Base-by-base conservation (phyloP, 2,113 vertebrate species). In the Prionailurus bengalensis region DNA sequence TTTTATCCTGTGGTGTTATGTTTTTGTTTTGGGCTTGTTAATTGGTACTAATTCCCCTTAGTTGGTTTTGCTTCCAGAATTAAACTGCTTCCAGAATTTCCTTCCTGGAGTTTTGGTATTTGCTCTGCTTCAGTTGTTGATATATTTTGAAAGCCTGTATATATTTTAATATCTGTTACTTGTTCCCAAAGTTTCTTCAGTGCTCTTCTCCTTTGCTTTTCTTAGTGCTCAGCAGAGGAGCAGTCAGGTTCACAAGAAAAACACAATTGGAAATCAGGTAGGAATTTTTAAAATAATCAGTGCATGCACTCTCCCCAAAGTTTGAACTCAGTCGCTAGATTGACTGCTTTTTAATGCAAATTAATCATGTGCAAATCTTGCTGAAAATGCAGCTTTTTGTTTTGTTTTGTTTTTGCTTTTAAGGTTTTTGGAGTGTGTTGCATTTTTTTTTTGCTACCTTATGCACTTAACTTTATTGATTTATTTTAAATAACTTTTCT, bases 211-310 rank as follows among this genome's bases (percentile, higher is more conserved):
- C 91, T 99, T 98, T 99, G 97, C 97, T 98, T 98, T 98, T 95
- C 98, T 94, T 97, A 99, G 99, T 97, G 99, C 99, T 98, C 99
- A 99, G 93, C 99, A 99, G 97, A 99, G 98, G 94, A 98, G 98
- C 98, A 99, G 98, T 98, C 99, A 99, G 95, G 99, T 98, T 97
- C 99, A 98, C 97, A 99, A 98, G 98, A 99, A 99, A 98, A 98
- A 92, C 97, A 98, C 98, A 97, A 96, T 99, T 97, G 99, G 99
- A 99, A 99, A 99, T 98, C 99, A 99, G 99, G 99, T 99, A 98
- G 98, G 98, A 98, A 98, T 96, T 89, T 96, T 82, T 92, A 81
- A 98, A 93, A 98, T 91, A 98, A 97, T 97, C 88, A 65, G 53
- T 97, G 95, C 95, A 89, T 93, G 98, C 98, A 95, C 97, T 95